Conservation (phyloP, 2,888 invertebrate species). For the Dryococelus australis region DNA sequence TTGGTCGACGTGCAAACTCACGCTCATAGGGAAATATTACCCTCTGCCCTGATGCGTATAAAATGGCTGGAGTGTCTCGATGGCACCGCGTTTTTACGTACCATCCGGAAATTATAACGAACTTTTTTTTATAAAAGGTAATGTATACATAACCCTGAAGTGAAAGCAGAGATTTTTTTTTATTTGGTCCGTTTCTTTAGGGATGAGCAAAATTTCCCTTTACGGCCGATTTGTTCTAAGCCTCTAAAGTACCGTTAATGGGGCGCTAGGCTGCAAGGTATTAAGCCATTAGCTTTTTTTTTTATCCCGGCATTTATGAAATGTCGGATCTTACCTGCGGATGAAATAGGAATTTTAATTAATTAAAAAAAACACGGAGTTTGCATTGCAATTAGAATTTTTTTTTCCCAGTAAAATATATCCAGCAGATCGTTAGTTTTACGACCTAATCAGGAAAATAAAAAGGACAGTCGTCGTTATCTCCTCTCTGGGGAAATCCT, state of each 20-base stretch:
- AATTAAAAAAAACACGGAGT: not conserved
- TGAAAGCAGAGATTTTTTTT: not conserved
- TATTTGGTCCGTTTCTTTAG: not conserved
- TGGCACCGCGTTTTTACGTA: not conserved
- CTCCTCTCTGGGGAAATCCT: not conserved
- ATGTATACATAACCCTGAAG: not conserved
- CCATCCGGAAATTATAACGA: not conserved
- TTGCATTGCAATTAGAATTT: not conserved
- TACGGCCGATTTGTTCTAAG: not conserved
- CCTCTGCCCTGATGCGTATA: not conserved
- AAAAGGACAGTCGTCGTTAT: not conserved
- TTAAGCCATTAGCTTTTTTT: not conserved
- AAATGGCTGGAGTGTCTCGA: not conserved
- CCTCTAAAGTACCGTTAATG: constrained; percentile 5
- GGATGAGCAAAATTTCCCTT: not conserved
- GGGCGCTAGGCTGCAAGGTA: constrained; percentile 1
- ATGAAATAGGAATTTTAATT: not conserved
- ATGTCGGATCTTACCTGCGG: not conserved
- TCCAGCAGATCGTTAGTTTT: not conserved
- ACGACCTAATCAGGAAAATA: not conserved
- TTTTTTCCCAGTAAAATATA: not conserved
- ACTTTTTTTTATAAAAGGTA: not conserved
- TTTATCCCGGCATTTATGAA: not conserved
- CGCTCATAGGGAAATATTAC: too few relatives aligned
- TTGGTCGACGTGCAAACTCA: not conserved